Percentiles rank a stretch among this genome's conserved stretches.
Evolutionary conservation across 2,113 vertebrate species (phyloP).

Genomic region (Saccopteryx bilineata): DNA sequence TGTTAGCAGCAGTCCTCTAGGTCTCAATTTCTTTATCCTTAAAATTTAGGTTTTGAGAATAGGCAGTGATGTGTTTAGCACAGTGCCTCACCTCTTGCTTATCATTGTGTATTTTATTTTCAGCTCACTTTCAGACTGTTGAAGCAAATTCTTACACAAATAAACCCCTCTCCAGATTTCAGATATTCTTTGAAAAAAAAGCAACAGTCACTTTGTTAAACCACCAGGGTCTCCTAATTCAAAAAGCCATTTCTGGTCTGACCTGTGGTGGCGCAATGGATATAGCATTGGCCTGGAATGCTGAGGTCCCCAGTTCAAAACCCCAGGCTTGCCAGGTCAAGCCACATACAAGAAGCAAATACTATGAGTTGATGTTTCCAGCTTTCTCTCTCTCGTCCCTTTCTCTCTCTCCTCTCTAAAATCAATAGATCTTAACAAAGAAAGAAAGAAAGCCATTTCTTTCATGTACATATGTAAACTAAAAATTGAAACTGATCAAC

Average conservation of each 20-base stretch:
- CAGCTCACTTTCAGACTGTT: not conserved
- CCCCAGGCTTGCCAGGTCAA: no score
- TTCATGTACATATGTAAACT: not conserved
- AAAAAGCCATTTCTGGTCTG: conserved; percentile 9
- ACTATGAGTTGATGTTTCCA: no score
- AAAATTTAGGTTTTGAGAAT: conserved; percentile 31
- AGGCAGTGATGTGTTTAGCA: not conserved
- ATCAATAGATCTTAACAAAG: no score
- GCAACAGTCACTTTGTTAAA: conserved; percentile 27
- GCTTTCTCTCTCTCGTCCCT: no score
- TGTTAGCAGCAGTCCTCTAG: not conserved
- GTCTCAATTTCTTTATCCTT: not conserved
- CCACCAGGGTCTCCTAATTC: not conserved
- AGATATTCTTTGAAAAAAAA: conserved; percentile 16
- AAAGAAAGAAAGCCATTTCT: not conserved
- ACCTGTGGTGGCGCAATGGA: no score
- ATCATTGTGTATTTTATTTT: conserved; percentile 38
- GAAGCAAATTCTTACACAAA: conserved; percentile 50
- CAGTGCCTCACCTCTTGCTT: not conserved
- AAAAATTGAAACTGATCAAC: conserved; percentile 22
- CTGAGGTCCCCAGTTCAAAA: no score
- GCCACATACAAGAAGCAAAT: no score
- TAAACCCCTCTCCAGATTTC: not conserved
- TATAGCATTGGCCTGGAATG: no score
- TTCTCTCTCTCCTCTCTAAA: no score